Evolutionary conservation across 92 coral and sea anemone genomes (phyloP), one percentile per base, ranked within the genome.

Genomic region (Phymanthus crucifer): DNA sequence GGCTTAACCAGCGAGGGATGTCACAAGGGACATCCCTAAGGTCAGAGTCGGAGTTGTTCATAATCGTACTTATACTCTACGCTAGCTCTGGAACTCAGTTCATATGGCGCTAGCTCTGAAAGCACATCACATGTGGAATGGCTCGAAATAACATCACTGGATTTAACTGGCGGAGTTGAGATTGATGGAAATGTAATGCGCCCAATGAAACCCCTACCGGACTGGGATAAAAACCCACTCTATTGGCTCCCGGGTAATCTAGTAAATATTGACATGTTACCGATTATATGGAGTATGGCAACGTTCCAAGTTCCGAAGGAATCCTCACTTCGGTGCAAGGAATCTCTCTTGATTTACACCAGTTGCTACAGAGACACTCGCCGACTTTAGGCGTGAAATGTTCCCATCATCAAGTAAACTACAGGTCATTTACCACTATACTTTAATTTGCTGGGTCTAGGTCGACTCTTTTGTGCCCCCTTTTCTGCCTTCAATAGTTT

Each of bases 1-100:
- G 47, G 70, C 93, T 83, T 13, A 91, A 40, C 97, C 97, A 89
- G 40, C 38, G 72, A 1, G 97, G 97, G 17, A 91, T 87, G 79
- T 91, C 97, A 21, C 21, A 21, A 40, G 52, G 65, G 24, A 72
- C 79, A 24, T 45, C 72, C 2, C 45, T 6, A 26, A 56, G 56
- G 19, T 70, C 29, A 43, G 75, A 58, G 58, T 8, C 61, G n/a
- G 11, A 52, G 61, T 24, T 29, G 10, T 69, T 12, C 73, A 69
- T 69, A 17, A 16, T 47, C n/a, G n/a, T n/a, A n/a, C n/a, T n/a
- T n/a, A n/a, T 69, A 13, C 73, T 0, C 73, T 18, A 34, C n/a
- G 26, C 21, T 34, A 45, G 64, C n/a, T 14, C 32, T 2, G 13
- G 13, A n/a, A 19, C 13, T 14, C 26, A 61, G 68, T 21, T 29